Base-by-base conservation (phyloP, 1,140 invertebrate genomes). In the Zaprionus africanus region DNA sequence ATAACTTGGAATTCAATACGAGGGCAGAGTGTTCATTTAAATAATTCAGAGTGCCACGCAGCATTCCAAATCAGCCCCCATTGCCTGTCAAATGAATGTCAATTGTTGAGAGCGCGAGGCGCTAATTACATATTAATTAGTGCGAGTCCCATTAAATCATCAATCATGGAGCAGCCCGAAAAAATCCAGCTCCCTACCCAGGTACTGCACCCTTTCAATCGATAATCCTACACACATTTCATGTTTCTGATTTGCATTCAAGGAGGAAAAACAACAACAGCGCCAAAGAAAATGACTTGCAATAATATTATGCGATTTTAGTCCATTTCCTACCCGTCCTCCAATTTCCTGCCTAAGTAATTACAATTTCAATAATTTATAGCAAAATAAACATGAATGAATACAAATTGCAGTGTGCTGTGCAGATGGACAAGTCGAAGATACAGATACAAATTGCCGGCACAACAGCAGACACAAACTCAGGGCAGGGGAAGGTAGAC, bases 331-430 rank as follows among this genome's bases (percentile, higher is more conserved):
- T 28, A 5, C 24, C 24, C n/a, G 46, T 13, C 26, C 71, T 31
- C 74, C 19, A 13, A 80, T 75, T 80, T 71, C 64, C 57, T 87
- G 78, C 84, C 78, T 88, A 88, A 84, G 84, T 88, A 84, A 84
- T 81, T 88, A 88, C 66, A 84, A 88, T 88, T 78, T 88, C 84
- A 84, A 84, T 84, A 87, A 88, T 87, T 86, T 87, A 86, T 87
- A 58, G 83, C 68, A 82, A 74, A 86, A 77, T 79, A 86, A 87
- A 86, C 83, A 81, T 51, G 26, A 61, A 63, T 59, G 65, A 31
- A 46, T 24, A 46, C 67, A 54, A 56, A 81, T 71, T 71, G 75
- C 75, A 59, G 53, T 41, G 56, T 54, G 62, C 70, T 41, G 56
- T 54, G 62, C 70, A 53, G 76, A 57, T 46, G 62, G 59, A 43